Conservation (phyloP, 2,797 vertebrate genomes). For the Prunella strophiata region DNA sequence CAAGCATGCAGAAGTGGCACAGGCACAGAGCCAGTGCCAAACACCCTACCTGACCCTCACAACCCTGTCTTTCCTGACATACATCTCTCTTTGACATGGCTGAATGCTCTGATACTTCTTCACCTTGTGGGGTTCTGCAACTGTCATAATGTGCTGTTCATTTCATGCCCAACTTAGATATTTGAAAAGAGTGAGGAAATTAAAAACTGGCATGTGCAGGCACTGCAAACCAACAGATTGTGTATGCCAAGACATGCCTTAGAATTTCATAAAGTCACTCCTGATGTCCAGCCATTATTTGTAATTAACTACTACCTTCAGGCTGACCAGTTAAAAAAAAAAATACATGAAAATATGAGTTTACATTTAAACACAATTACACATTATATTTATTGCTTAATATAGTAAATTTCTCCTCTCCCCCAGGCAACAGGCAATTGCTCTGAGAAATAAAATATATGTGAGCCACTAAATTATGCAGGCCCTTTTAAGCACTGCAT, state of each 20-base stretch:
- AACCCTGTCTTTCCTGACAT: conserved; percentile 9
- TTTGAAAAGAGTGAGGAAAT: conserved; percentile 1
- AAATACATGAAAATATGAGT: conserved; percentile 15
- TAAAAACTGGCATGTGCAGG: background rate
- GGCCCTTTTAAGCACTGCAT: background rate
- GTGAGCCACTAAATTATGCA: background rate
- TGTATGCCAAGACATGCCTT: background rate
- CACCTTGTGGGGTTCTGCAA: background rate
- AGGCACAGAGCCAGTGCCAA: conserved; percentile 24
- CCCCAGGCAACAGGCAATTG: conserved; percentile 12
- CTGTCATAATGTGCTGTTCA: conserved; percentile 35
- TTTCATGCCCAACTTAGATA: background rate
- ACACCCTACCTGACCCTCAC: conserved; percentile 27
- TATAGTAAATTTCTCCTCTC: conserved; percentile 13
- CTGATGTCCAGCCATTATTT: conserved; percentile 15
- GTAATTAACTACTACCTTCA: background rate
- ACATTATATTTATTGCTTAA: conserved; percentile 18
- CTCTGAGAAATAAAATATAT: background rate
- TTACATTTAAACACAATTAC: conserved; percentile 18
- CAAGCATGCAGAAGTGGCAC: conserved; percentile 51
- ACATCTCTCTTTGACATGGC: conserved; percentile 22
- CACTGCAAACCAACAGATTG: background rate
- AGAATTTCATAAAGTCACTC: background rate
- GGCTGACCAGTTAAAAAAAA: background rate
- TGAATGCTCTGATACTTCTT: conserved; percentile 1